Evolutionary conservation across 1,140 invertebrate species (phyloP), one percentile per base, ranked within the genome.

Genomic region (Drosophila tsacasi): DNA sequence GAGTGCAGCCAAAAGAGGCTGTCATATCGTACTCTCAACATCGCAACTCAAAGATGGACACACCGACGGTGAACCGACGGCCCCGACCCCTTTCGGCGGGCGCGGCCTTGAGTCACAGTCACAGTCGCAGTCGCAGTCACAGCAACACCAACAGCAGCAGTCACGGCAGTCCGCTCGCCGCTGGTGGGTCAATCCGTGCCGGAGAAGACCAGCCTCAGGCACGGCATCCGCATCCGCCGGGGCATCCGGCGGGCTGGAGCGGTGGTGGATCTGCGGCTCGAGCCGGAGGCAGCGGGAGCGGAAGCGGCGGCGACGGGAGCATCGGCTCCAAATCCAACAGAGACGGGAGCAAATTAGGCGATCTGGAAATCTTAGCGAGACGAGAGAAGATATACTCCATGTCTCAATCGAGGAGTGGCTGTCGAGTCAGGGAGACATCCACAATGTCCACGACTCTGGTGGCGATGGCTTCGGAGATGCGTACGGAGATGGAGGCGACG

Each of bases 1-100:
- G 91, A 57, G 83, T 93, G 63, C 92, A 93, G 76, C 92, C 92
- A 92, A 93, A 90, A 93, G 92, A 93, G 89, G 89, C 91, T 90
- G 85, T 92, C 84, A 93, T 93, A 92, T 93, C 92, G 82, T 93
- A 90, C 85, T 93, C 81, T 86, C 92, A 93, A 93, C 92, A 93
- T 80, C 92, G 92, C 87, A 93, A 93, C 90, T 93, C 92, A 76
- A 93, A 93, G 90, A 93, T 93, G 92, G 92, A 93, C 83, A 93
- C 92, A 5, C 92, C 92, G 72, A 93, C 92, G 74, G 90, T 93
- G 80, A 93, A 93, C 79, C 92, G 92, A 46, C 90, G 92, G 39
- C 92, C 84, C 65, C 90, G 85, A 62, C 92, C 89, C 60, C 52
- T 82, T 37, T 42, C 69, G 39, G 67, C 60, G 64, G 69, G 67